Conservation (phyloP, 2,888 invertebrate species). For the Tetheella fluctuosa region DNA sequence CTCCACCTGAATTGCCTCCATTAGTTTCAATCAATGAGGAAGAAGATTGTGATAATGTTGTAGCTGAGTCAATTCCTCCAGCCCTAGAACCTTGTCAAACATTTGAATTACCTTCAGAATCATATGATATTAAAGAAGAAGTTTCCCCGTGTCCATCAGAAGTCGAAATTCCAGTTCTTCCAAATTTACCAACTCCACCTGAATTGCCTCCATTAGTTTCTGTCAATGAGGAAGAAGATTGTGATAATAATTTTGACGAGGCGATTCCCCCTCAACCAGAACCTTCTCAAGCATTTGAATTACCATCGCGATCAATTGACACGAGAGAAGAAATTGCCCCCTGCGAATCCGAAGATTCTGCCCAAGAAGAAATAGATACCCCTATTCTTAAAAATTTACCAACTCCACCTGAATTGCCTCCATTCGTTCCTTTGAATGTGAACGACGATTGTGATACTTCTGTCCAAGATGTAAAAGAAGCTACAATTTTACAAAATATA, state of each 20-base stretch:
- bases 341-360: background rate
- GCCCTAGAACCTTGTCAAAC: background rate
- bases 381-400: conserved; percentile 5
- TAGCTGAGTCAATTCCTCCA: background rate
- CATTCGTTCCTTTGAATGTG: conserved; percentile 13
- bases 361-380: background rate
- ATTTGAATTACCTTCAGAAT: conserved; percentile 14
- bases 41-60: background rate
- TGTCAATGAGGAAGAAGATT: background rate
- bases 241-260: background rate
- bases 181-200: conserved; percentile 15
- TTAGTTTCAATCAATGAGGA: conserved; percentile 5
- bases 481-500: background rate
- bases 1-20: conserved; percentile 18
- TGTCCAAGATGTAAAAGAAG: background rate
- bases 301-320: conserved; percentile 17
- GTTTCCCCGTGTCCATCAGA: background rate
- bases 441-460: conserved; percentile 3
- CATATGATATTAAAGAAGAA: conserved; percentile 15
- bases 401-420: conserved; percentile 16
- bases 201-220: conserved; percentile 17
- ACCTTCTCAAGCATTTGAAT: conserved; percentile 8
- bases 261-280: background rate
- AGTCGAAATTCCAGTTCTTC: background rate
- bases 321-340: background rate